Conservation (phyloP, 2,113 vertebrate genomes). For the Neodon shergylaensis region DNA sequence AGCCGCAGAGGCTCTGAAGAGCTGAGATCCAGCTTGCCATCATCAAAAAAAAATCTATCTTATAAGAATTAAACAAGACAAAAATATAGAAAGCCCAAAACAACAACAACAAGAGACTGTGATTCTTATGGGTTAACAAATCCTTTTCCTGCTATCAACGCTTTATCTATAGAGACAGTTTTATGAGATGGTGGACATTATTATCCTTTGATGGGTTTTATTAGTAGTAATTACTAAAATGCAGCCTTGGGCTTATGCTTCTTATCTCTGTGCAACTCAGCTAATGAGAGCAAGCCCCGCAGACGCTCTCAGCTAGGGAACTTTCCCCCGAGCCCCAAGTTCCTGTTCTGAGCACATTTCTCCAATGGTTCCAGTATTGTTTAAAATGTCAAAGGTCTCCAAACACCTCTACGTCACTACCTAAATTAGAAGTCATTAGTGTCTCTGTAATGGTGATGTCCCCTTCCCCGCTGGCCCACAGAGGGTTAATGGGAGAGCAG, state of each 20-base stretch:
- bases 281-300: background rate
- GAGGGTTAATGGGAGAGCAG: background rate
- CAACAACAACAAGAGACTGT: background rate
- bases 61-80: background rate
- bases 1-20: background rate
- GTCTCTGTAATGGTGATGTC: background rate
- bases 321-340: background rate
- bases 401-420: background rate
- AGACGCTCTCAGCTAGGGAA: background rate
- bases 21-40: background rate
- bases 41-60: background rate
- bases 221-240: conserved; percentile 65
- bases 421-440: conserved; percentile 56
- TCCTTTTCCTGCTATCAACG: conserved; percentile 43
- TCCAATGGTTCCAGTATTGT: background rate
- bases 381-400: conserved; percentile 34
- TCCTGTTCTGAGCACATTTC: background rate
- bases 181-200: conserved; percentile 45
- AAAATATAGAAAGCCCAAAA: conserved; percentile 37
- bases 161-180: background rate
- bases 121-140: conserved; percentile 21
- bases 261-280: background rate
- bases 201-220: conserved; percentile 52
- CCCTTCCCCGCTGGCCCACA: background rate
- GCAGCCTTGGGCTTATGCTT: background rate